Evolutionary conservation across 2,888 invertebrate species (phyloP).

Genomic region (Scaeva pyrastri): DNA sequence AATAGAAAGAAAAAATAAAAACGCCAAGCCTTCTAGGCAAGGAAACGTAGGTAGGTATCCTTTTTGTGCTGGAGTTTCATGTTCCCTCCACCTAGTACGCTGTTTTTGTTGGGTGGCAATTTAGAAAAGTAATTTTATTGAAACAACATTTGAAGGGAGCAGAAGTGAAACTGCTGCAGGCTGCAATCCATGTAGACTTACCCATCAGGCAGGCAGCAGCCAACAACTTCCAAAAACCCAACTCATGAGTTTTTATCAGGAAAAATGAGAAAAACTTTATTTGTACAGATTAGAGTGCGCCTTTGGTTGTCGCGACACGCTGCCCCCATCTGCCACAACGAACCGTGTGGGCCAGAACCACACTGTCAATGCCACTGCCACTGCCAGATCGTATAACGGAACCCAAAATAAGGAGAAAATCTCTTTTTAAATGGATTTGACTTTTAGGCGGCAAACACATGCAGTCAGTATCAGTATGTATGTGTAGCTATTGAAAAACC

Average conservation of each 20-base stretch:
- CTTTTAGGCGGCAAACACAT: slow-evolving; percentile 16
- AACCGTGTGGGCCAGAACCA: too few species aligned
- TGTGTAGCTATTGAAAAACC: slow-evolving; percentile 30
- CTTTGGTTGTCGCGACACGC: slow-evolving; percentile 5
- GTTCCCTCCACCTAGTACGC: too few species aligned
- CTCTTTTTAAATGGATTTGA: slow-evolving; percentile 59
- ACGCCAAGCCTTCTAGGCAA: slow-evolving; percentile 1
- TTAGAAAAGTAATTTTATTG: slow-evolving; percentile 61
- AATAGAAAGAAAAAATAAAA: slow-evolving; percentile 18
- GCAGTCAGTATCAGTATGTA: slow-evolving; percentile 36
- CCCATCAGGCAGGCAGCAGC: neutral
- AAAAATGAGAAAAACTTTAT: slow-evolving; percentile 42
- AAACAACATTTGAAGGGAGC: slow-evolving; percentile 44
- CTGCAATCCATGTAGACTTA: slow-evolving; percentile 22
- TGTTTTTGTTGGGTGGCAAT: slow-evolving; percentile 56
- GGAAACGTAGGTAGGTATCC: slow-evolving; percentile 13
- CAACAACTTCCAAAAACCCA: too few species aligned
- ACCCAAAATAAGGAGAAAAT: slow-evolving; percentile 45
- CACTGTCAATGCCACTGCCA: too few species aligned
- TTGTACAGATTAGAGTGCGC: slow-evolving; percentile 49
- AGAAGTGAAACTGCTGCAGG: slow-evolving; percentile 43
- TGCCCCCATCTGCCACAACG: neutral
- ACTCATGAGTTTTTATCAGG: slow-evolving; percentile 14
- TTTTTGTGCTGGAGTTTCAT: neutral
- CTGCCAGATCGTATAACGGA: slow-evolving; percentile 21